phyloP scores from a whole-genome alignment of 2,888 invertebrate species.

The Bedellia somnulentella region DNA sequence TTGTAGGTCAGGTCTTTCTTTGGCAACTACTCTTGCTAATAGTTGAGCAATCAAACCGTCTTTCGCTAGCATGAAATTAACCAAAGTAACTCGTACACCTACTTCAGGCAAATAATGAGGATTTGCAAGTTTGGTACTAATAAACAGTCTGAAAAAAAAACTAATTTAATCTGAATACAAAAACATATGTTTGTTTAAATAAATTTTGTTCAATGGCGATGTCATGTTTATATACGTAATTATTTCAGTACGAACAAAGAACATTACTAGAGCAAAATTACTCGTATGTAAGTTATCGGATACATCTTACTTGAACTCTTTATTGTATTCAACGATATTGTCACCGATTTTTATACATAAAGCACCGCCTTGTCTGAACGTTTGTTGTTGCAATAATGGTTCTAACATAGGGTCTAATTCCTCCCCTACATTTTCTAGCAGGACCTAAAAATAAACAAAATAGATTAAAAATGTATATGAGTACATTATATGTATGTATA shows the following conservation, averaged over 20 bases:
- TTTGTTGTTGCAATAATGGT: slow-evolving; percentile 83
- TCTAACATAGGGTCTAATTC: slow-evolving; percentile 91
- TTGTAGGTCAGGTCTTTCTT: slow-evolving; percentile 89
- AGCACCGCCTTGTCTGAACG: slow-evolving; percentile 87
- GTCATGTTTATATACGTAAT: too few species aligned
- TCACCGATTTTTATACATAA: slow-evolving; percentile 90
- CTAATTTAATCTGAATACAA: too few species aligned
- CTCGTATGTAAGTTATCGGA: neutral
- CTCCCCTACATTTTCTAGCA: slow-evolving; percentile 90
- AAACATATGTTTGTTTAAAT: too few species aligned
- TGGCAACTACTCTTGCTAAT: slow-evolving; percentile 86
- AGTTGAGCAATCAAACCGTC: slow-evolving; percentile 90
- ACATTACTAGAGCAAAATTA: neutral
- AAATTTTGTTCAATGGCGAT: too few species aligned
- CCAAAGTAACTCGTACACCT: slow-evolving; percentile 84
- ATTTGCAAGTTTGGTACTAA: slow-evolving; percentile 90
- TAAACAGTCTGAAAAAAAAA: slow-evolving; percentile 75
- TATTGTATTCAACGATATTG: slow-evolving; percentile 84
- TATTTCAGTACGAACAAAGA: neutral
- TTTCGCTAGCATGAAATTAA: slow-evolving; percentile 82
- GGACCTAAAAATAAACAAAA: slow-evolving; percentile 42
- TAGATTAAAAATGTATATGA: neutral
- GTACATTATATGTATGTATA: too few species aligned
- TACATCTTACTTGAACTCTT: slow-evolving; percentile 70
- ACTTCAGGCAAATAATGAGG: slow-evolving; percentile 94